phyloP scores from a whole-genome alignment of 2,797 vertebrate genomes.

The Macroramphosus scolopax region DNA sequence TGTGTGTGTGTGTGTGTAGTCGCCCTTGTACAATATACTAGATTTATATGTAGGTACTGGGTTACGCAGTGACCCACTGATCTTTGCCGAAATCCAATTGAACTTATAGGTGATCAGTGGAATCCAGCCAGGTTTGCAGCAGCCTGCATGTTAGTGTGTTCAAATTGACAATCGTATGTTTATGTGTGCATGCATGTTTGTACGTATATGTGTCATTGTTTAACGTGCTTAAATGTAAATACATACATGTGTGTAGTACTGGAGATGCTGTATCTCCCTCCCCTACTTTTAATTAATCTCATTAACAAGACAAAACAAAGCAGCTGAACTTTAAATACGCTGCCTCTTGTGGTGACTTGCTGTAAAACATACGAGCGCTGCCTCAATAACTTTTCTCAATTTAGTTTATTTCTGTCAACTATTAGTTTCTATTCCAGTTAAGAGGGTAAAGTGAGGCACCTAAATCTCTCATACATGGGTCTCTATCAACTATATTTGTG shows the following conservation, averaged over 20 bases:
- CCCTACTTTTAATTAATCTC: background rate
- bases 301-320: background rate
- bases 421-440: too few relatives aligned
- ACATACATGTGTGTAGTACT: background rate
- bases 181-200: background rate
- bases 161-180: background rate
- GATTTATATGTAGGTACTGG: conserved; percentile 1
- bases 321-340: too few relatives aligned
- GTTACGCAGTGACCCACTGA: conserved; percentile 28
- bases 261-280: background rate
- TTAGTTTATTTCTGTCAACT: too few relatives aligned
- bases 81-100: conserved; percentile 23
- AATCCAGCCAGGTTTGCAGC: conserved; percentile 3
- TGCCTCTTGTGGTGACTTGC: too few relatives aligned
- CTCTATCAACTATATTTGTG: too few relatives aligned
- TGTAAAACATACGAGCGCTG: too few relatives aligned
- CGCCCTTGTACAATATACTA: background rate
- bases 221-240: background rate
- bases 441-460: too few relatives aligned
- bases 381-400: too few relatives aligned
- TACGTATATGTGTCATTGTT: background rate
- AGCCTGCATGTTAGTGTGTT: background rate
- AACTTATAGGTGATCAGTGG: conserved; percentile 1
- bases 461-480: too few relatives aligned
- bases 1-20: background rate